These are phyloP conservation scores for Frankliniella fusca DNA, from an alignment of 2,888 invertebrate genomes.

Conservation along the genomic window DNA sequence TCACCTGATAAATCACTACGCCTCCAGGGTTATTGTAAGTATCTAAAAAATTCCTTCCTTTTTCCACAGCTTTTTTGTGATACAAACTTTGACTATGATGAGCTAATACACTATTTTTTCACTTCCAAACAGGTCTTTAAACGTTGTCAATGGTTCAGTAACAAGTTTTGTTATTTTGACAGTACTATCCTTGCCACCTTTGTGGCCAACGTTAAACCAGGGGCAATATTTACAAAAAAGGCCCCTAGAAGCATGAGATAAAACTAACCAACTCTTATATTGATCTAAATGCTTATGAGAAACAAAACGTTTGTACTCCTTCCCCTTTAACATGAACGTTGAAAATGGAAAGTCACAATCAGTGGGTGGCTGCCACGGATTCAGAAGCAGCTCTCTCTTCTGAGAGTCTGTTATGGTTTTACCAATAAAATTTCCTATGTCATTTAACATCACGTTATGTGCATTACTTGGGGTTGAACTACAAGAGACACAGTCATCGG, in stretches of 20 bases:
- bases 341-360: conserved; percentile 35
- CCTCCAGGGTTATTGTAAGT: conserved; percentile 30
- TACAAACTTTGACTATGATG: conserved; percentile 35
- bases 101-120: conserved; percentile 36
- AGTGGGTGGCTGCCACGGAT: conserved; percentile 34
- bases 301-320: conserved; percentile 34
- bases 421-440: conserved; percentile 27
- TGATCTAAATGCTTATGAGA: conserved; percentile 35
- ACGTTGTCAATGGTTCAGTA: conserved; percentile 36
- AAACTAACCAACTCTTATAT: conserved; percentile 35
- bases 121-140: conserved; percentile 37
- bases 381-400: conserved; percentile 28
- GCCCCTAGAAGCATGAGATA: conserved; percentile 33
- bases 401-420: conserved; percentile 23
- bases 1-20: conserved; percentile 34
- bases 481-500: too few species aligned
- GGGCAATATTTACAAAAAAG: conserved; percentile 38
- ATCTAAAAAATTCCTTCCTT: conserved; percentile 33
- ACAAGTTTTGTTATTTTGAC: conserved; percentile 37
- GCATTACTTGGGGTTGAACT: too few species aligned
- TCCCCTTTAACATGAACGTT: conserved; percentile 33
- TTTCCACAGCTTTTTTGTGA: conserved; percentile 36
- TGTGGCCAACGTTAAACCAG: conserved; percentile 35
- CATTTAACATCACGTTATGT: conserved; percentile 25
- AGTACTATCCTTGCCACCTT: conserved; percentile 34